Evolutionary conservation across 2,888 invertebrate genomes (phyloP).

Genomic region (Lasioglossum marginatum): DNA sequence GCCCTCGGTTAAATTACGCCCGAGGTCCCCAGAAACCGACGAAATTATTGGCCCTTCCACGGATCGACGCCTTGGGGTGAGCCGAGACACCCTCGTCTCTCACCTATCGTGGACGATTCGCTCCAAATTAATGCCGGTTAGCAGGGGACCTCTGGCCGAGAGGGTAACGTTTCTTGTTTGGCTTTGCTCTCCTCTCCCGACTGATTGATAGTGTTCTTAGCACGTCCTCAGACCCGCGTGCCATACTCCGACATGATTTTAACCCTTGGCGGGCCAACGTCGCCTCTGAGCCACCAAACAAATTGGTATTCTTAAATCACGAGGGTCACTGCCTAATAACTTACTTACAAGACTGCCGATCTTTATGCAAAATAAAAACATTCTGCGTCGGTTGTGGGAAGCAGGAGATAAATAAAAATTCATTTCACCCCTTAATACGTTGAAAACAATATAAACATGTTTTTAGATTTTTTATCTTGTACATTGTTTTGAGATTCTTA

Average conservation of each 20-base stretch:
- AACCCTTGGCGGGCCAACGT: background rate
- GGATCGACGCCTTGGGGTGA: conserved; percentile 47
- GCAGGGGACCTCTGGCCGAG: background rate
- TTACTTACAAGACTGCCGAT: background rate
- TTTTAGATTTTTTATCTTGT: too few species aligned
- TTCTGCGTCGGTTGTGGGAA: too few species aligned
- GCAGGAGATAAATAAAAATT: too few species aligned
- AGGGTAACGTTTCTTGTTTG: background rate
- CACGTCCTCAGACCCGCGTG: background rate
- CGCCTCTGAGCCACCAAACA: background rate
- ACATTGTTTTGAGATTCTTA: too few species aligned
- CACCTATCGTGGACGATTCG: conserved; percentile 15
- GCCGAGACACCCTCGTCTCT: conserved; percentile 18
- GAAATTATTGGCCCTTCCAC: conserved; percentile 65
- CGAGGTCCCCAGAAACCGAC: conserved; percentile 54
- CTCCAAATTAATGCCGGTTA: conserved; percentile 6
- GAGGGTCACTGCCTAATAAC: too few species aligned
- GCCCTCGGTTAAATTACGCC: conserved; percentile 71
- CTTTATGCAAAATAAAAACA: background rate
- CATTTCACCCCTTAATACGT: too few species aligned
- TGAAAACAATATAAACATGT: too few species aligned
- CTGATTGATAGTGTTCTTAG: background rate
- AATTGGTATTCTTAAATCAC: background rate
- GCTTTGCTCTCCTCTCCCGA: background rate
- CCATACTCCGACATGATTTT: background rate